A percentile compares a stretch with the other conserved stretches of the same genome.
These are phyloP conservation scores for Trypoxylus dichotomus DNA, from an alignment of 1,140 invertebrate species.

Conservation along the genomic window DNA sequence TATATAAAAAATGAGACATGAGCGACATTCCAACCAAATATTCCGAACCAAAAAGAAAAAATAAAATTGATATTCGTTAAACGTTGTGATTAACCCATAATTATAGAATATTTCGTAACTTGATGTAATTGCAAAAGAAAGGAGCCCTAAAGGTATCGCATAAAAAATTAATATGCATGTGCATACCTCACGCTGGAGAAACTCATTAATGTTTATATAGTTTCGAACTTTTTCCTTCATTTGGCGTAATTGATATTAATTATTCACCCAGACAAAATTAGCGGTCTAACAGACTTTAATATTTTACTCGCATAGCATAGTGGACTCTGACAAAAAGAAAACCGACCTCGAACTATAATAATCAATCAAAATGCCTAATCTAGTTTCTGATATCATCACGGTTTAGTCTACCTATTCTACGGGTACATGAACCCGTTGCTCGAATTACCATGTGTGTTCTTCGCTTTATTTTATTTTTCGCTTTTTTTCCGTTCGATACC, in stretches of 20 bases:
- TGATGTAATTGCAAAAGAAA: not conserved
- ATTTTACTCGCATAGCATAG: not conserved
- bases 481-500: not conserved
- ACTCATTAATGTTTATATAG: not conserved
- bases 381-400: conserved; percentile 19
- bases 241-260: conserved; percentile 19
- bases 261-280: not conserved
- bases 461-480: not conserved
- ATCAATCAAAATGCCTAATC: conserved; percentile 22
- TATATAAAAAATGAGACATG: no score
- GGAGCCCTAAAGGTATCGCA: not conserved
- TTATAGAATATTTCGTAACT: not conserved
- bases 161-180: conserved; percentile 5
- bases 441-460: conserved; percentile 1
- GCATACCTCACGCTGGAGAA: not conserved
- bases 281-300: not conserved
- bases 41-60: not conserved
- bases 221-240: not conserved
- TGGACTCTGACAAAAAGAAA: not conserved
- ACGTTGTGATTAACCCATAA: not conserved
- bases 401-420: not conserved
- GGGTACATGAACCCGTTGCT: not conserved
- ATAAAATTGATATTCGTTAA: not conserved
- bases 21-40: no score
- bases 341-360: not conserved